Percentiles rank a stretch among this genome's conserved stretches.
Evolutionary conservation across 2,113 vertebrate species (phyloP).

Genomic region (Crotalus helleri): DNA sequence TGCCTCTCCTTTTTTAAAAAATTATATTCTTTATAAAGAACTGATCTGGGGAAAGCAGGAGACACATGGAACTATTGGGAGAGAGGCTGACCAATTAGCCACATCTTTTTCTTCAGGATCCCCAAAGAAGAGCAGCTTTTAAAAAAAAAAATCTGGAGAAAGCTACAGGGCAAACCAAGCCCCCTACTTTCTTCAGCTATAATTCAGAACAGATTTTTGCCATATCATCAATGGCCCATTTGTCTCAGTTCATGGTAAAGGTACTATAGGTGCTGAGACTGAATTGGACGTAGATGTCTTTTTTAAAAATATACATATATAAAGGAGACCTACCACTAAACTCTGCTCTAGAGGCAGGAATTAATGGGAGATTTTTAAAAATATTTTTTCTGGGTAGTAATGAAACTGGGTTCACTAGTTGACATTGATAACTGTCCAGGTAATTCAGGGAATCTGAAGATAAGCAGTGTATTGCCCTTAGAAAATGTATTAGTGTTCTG

Average conservation of each 20-base stretch:
- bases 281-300: background rate
- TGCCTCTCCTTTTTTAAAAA: background rate
- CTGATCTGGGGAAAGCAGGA: background rate
- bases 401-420: background rate
- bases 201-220: background rate
- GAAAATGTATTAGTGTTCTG: slow-evolving; percentile 10
- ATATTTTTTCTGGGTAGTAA: background rate
- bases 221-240: background rate
- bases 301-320: background rate
- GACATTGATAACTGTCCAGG: background rate
- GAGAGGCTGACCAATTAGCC: background rate
- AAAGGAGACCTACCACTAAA: background rate
- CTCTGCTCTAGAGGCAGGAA: background rate
- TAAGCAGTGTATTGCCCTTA: slow-evolving; percentile 39
- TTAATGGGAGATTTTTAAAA: background rate
- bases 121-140: background rate
- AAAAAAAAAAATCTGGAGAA: background rate
- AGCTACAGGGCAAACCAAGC: background rate
- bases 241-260: background rate
- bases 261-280: background rate
- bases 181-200: background rate
- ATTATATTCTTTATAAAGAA: background rate
- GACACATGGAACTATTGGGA: background rate
- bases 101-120: background rate
- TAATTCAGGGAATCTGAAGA: background rate